Evolutionary conservation across 2,113 vertebrate genomes (phyloP), one percentile per base, ranked within the genome.

Genomic region (Phylloscopus trochilus): DNA sequence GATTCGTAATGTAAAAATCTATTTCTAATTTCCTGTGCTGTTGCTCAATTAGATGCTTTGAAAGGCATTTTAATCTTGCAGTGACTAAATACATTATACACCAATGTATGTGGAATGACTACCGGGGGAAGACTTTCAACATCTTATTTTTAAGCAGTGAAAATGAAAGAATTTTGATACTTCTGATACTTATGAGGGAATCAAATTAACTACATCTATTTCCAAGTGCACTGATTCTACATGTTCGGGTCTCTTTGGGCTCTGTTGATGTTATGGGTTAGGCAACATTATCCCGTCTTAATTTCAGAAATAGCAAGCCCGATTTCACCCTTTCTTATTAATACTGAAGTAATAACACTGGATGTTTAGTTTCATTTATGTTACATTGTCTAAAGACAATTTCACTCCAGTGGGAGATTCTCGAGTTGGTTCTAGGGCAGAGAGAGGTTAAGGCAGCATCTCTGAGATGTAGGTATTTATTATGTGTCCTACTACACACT

Each of bases 1-100:
- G 35, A 93, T 90, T 83, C 3, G n/a, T 63, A 91, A 92, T 52
- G 19, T 33, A 49, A 60, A 90, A 94, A 93, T 88, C 30, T 62
- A 76, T 84, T 92, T 78, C 68, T 90, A 89, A 66, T 93, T 91
- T 93, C 73, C 52, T 87, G 95, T 92, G 14, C 9, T 84, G 28
- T 80, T 87, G 30, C 31, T 94, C 88, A 92, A 93, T 86, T 47
- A 47, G 46, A 64, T 0, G 10, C 11, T 92, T 77, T 77, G 60
- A 96, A 95, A 90, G 11, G 23, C 23, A 74, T 74, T 79, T 78
- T 84, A 62, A 33, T 66, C 41, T 79, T 53, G 23, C 16, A 81
- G 15, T 27, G 33, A 59, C 53, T 60, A 87, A 92, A 91, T 11
- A 74, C 16, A 53, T 82, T 79, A 79, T 64, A 72, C 24, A 59